Evolutionary conservation across 2,888 invertebrate species (phyloP), one percentile per base, ranked within the genome.

Genomic region (Hypselothyrea guttata): DNA sequence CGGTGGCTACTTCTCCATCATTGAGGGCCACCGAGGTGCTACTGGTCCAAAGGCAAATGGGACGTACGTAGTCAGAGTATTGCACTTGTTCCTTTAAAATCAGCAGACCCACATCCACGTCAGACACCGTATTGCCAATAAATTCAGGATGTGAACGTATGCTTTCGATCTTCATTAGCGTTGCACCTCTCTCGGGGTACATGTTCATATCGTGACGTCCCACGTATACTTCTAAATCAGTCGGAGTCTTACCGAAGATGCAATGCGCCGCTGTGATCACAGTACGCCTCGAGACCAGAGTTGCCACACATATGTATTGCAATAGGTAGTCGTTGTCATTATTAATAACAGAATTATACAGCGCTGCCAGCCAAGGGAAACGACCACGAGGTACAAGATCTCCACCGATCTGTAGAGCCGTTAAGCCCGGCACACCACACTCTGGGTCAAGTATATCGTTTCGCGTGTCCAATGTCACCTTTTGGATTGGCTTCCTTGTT

Each of bases 181-280:
- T 83, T 9, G 75, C 56, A 38, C 89, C 89, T 1, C 63, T 52
- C 84, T 89, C 30, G 48, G 71, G 30, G 89, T 67, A 64, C 57
- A 54, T 7, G 11, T 55, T 51, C 15, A 55, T 75, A 55, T 88
- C 86, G 45, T 88, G 86, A 15, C 90, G 88, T 0, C 91, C 91
- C n/a, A 91, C 61, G 41, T 84, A 83, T 2, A 85, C 81, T 7
- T 75, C 41, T 11, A 84, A 37, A 3, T 61, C 48, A 7, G 59
- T 40, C 4, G 71, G 53, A 2, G 30, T 28, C 4, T 44, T 12
- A 7, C 42, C 56, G 7, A 60, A 62, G 31, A 87, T 85, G 54
- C 91, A 91, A 60, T 91, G 90, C 0, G 91, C 91, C 1, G 89
- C 91, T 71, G 86, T 81, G 2, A 87, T 66, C 4, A 88, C 81